A percentile compares a stretch with the other conserved stretches of the same genome.
Evolutionary conservation across 2,888 invertebrate species (phyloP).

Genomic region (Macropis europaea): DNA sequence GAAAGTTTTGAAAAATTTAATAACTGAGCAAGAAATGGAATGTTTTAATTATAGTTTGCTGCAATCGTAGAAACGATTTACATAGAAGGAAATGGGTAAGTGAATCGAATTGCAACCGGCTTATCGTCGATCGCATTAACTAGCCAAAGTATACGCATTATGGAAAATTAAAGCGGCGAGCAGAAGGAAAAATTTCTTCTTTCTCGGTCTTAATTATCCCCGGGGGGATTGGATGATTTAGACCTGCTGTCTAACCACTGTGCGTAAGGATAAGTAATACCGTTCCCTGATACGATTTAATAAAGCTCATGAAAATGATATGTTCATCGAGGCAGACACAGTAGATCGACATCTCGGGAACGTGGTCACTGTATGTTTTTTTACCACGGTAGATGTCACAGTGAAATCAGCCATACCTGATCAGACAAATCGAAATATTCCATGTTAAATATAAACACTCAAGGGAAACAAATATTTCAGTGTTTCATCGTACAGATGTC

Average conservation of each 20-base stretch:
- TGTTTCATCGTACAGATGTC: too few species aligned
- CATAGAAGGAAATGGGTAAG: slow-evolving; percentile 19
- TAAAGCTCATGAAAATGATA: slow-evolving; percentile 25
- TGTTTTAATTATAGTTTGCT: background rate
- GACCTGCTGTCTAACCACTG: slow-evolving; percentile 21
- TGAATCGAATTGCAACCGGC: slow-evolving; percentile 22
- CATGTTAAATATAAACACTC: too few species aligned
- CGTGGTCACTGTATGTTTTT: background rate
- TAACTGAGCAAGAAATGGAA: too few species aligned
- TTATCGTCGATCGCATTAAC: slow-evolving; percentile 53
- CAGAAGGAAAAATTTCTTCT: slow-evolving; percentile 17
- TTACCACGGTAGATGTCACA: too few species aligned
- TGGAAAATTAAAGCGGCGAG: slow-evolving; percentile 51
- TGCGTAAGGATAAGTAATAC: slow-evolving; percentile 31
- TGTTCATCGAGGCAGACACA: slow-evolving; percentile 20
- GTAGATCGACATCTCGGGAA: background rate
- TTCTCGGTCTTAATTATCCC: slow-evolving; percentile 32
- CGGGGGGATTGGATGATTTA: slow-evolving; percentile 35
- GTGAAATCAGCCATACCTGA: too few species aligned
- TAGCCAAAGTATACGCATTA: slow-evolving; percentile 35
- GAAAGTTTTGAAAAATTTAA: background rate
- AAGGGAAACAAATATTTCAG: too few species aligned
- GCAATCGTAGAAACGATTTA: background rate
- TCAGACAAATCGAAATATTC: too few species aligned
- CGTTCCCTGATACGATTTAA: slow-evolving; percentile 18